Evolutionary conservation across 1,140 invertebrate genomes (phyloP).

Genomic region (Palaemon carinicauda): DNA sequence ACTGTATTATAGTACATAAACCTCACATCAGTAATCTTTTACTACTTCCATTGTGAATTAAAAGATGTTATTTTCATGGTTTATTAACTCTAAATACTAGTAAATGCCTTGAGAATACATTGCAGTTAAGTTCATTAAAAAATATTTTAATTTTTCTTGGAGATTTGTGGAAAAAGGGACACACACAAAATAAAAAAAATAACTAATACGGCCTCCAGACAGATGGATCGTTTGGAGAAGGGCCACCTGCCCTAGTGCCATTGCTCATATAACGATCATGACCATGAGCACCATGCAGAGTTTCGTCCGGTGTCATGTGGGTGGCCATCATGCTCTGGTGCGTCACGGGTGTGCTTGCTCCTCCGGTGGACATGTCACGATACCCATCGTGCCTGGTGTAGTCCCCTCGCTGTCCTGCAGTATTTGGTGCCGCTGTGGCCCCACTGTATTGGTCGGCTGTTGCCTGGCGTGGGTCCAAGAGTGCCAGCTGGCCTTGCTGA

Average conservation of each 20-base stretch:
- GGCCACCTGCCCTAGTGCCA: conserved; percentile 41
- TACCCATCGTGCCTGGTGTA: conserved; percentile 37
- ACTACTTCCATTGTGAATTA: background rate
- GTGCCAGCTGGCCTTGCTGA: conserved; percentile 38
- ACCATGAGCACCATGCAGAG: conserved; percentile 25
- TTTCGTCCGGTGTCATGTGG: conserved; percentile 44
- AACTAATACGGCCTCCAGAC: conserved; percentile 45
- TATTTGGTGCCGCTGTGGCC: background rate
- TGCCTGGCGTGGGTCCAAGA: conserved; percentile 37
- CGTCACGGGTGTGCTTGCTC: conserved; percentile 26
- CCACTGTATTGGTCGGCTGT: conserved; percentile 30
- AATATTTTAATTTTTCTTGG: background rate
- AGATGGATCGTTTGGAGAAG: conserved; percentile 42
- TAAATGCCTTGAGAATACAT: background rate
- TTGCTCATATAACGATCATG: conserved; percentile 49
- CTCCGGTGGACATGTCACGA: conserved; percentile 40
- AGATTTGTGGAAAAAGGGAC: too few species aligned
- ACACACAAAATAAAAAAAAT: too few species aligned
- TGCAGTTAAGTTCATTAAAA: background rate
- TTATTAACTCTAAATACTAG: background rate
- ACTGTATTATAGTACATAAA: background rate
- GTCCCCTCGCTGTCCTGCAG: conserved; percentile 22
- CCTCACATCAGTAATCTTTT: background rate
- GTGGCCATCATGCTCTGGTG: conserved; percentile 42
- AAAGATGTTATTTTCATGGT: background rate